Evolutionary conservation across 2,888 invertebrate genomes (phyloP).

Genomic region (Acleris emargana): DNA sequence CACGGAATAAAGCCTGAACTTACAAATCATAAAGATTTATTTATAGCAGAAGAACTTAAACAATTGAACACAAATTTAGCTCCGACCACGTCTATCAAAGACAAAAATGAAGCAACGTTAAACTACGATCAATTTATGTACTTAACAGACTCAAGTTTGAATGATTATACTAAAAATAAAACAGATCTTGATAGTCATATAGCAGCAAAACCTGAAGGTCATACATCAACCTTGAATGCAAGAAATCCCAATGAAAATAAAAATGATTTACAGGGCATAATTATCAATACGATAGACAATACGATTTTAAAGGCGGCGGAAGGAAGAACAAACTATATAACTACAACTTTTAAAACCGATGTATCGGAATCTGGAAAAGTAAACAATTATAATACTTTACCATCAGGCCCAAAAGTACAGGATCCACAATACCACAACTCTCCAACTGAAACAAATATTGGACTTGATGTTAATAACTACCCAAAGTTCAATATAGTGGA

Average conservation of each 20-base stretch:
- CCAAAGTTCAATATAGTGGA: neutral
- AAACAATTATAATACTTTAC: neutral
- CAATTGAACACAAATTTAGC: too few relatives aligned
- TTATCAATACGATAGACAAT: neutral
- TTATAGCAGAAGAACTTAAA: too few relatives aligned
- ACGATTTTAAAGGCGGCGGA: too few relatives aligned
- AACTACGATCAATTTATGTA: too few relatives aligned
- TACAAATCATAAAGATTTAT: too few relatives aligned
- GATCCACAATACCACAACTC: neutral
- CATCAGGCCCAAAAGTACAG: neutral
- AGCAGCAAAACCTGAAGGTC: neutral
- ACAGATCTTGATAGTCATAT: neutral
- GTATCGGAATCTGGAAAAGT: neutral
- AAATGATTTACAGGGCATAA: neutral
- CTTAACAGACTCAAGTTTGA: too few relatives aligned
- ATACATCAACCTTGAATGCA: neutral
- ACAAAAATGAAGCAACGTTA: too few relatives aligned
- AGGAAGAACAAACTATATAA: too few relatives aligned
- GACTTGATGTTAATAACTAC: neutral
- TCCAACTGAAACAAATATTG: neutral
- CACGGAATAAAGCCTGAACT: too few relatives aligned
- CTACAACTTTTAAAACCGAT: neutral
- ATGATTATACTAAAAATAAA: too few relatives aligned
- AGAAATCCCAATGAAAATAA: neutral
- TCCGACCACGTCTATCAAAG: too few relatives aligned